Base-by-base conservation (phyloP, 2,797 vertebrate genomes). In the Enteromius mattozi region DNA sequence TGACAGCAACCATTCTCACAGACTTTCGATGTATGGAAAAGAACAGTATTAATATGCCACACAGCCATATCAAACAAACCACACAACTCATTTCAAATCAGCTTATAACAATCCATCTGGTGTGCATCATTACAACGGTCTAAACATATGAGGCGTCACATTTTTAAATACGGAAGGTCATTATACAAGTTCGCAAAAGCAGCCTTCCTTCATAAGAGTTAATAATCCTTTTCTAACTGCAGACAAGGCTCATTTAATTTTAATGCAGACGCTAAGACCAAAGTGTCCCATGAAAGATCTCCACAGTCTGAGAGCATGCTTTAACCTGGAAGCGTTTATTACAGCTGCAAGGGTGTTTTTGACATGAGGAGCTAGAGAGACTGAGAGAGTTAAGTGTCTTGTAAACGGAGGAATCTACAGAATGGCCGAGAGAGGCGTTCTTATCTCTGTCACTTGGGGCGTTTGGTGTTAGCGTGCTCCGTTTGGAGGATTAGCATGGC, bases 221-320 rank as follows among this genome's bases (percentile, higher is more conserved):
- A 83, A 77, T 78, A 59, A 69, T 69, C 82, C 82, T 84, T 33
- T 45, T 70, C 74, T 70, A 84, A 84, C 82, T 27, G 63, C 63
- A 68, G 74, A 40, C 56, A 83, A 17, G 74, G 45, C 82, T 78
- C 35, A 69, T 83, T 78, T 78, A 40, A 56, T 70, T 78, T 78
- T 37, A 84, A 59, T 61, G 75, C 51, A 78, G 65, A 69, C n/a
- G 74, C 63, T 42, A 54, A 27, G 61, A 77, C 63, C 71, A 77
- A 78, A 77, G 42, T 16, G 56, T 69, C 74, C 72, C 30, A 5
- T 40, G 61, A 76, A 77, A 54, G 51, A 70, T 78, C 42, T 77
- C 74, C 6, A 68, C n/a, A 81, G 47, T 27, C 33, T 42, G 35
- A 33, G 49, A 74, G 21, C 80, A 75, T 14, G 37, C 49, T 78